Evolutionary conservation across 2,113 vertebrate species (phyloP).

Genomic region (Nycticebus coucang): DNA sequence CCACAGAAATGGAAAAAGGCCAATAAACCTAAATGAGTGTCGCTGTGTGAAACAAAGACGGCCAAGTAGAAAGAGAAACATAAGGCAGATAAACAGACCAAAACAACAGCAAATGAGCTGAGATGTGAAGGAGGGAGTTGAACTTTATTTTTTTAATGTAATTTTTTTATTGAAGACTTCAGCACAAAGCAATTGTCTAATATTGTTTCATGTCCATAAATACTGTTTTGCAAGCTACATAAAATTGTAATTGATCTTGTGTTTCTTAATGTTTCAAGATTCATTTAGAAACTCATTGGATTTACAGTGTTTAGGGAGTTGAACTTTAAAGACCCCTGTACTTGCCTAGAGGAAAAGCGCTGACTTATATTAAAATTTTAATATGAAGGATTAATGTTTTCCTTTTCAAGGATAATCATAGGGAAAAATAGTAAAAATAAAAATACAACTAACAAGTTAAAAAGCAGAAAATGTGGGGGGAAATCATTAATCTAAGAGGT

Average conservation of each 20-base stretch:
- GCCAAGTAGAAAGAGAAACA: neutral
- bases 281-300: neutral
- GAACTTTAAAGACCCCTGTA: neutral
- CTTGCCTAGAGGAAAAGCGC: neutral
- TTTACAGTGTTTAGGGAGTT: neutral
- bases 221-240: neutral
- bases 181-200: neutral
- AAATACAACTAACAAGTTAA: neutral
- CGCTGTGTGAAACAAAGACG: neutral
- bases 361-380: neutral
- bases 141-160: neutral
- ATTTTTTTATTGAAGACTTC: neutral
- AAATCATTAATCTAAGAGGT: neutral
- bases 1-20: neutral
- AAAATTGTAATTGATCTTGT: neutral
- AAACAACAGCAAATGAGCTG: neutral
- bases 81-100: neutral
- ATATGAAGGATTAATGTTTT: neutral
- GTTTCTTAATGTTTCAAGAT: slow-evolving; percentile 38
- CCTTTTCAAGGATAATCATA: neutral
- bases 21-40: neutral
- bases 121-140: neutral
- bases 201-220: neutral
- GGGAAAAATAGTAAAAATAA: neutral
- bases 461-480: neutral